A percentile compares a stretch with the other conserved stretches of the same genome.
Evolutionary conservation across 2,888 invertebrate species (phyloP).

Genomic region (Teleogryllus oceanicus): DNA sequence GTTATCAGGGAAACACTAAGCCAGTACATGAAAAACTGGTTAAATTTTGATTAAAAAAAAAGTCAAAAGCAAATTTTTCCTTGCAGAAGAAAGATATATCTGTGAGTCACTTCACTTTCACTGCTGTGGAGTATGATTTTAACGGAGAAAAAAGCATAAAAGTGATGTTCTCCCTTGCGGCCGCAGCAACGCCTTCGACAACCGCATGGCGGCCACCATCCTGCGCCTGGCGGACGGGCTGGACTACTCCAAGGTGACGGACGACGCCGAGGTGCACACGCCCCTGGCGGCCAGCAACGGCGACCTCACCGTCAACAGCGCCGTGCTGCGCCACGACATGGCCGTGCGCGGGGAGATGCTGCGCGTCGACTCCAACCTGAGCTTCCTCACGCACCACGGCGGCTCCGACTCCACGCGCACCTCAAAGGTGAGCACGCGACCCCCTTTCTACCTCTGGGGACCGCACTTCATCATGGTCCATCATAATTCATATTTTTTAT

Average conservation of each 20-base stretch:
- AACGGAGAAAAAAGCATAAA: no score
- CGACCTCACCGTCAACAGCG: background rate
- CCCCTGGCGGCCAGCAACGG: slow-evolving; percentile 22
- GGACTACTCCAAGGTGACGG: slow-evolving; percentile 61
- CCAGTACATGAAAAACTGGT: no score
- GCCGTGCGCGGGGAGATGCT: background rate
- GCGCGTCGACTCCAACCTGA: slow-evolving; percentile 71
- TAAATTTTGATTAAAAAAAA: no score
- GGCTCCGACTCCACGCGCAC: slow-evolving; percentile 31
- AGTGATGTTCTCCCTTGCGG: no score
- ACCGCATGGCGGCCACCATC: slow-evolving; percentile 85
- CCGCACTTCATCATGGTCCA: no score
- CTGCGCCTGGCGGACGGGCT: slow-evolving; percentile 81
- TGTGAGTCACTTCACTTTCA: no score
- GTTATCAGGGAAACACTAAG: no score
- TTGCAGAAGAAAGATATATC: no score
- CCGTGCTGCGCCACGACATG: slow-evolving; percentile 11
- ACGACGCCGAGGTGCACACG: slow-evolving; percentile 39
- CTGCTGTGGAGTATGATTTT: no score
- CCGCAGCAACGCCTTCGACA: slow-evolving; percentile 82
- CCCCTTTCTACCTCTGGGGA: no score
- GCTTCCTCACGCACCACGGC: slow-evolving; percentile 50
- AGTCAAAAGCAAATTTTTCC: no score
- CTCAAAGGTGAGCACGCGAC: slow-evolving; percentile 25
- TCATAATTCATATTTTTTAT: no score